Evolutionary conservation across 1,140 invertebrate species (phyloP), one percentile per base, ranked within the genome.

Genomic region (Mya arenaria): DNA sequence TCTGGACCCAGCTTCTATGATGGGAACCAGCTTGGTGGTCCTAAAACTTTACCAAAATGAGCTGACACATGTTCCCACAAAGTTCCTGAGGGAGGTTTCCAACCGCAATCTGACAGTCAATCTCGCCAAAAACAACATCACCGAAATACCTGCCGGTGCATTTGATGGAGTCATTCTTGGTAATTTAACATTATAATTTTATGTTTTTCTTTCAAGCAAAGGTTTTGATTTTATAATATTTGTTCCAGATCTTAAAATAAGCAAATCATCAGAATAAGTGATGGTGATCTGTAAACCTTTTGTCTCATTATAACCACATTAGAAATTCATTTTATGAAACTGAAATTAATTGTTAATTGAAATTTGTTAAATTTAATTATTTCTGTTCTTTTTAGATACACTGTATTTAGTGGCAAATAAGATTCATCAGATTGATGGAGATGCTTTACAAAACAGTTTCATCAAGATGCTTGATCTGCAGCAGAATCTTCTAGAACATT

Each of bases 1-100:
- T 6, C 74, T 90, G 23, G 79, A 66, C 15, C 65, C 66, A 4
- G 77, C 63, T 32, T 55, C 85, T n/a, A 83, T 90, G 28, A 30
- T 23, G 4, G 85, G 83, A 37, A 86, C 88, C 19, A 63, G 77
- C 28, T 4, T 88, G 19, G 83, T 79, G 13, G 17, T 62, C 17
- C 30, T 90, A 32, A 83, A 90, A 62, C 58, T 90, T 19, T 85
- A 84, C 0, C 32, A 73, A 0, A 90, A 90, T 60, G 28, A 62
- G 28, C 63, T 90, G 8, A 80, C 81, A 28, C 30, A 71, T 5
- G 62, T 87, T 56, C 89, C 89, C 6, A 75, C 75, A 8, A 19
- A 63, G 28, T 65, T 79, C 5, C 32, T 86, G 39, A 25, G 62
- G 56, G 41, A 74, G n/a, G 36, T 85, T 34, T 85, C 80, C 13